These are phyloP conservation scores for Magallana gigas DNA, from an alignment of 1,140 invertebrate genomes.

Conservation along the genomic window DNA sequence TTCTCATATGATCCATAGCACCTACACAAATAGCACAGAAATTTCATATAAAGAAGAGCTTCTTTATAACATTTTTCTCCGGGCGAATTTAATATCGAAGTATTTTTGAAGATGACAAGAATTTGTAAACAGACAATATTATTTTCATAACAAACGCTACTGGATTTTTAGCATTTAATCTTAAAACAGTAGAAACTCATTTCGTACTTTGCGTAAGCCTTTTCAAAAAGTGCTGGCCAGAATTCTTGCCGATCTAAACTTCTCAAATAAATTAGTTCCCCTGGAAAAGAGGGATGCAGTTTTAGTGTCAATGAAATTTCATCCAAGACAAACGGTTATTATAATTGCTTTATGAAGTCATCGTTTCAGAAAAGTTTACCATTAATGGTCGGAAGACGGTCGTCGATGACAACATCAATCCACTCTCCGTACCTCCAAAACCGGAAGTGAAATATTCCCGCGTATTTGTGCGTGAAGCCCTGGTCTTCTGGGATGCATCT, in stretches of 20 bases:
- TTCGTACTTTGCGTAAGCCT: conserved; percentile 89
- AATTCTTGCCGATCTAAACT: conserved; percentile 82
- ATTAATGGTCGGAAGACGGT: conserved; percentile 74
- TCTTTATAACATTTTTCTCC: too few species aligned
- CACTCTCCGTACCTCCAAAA: conserved; percentile 79
- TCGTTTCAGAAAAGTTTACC: conserved; percentile 56
- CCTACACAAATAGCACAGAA: conserved; percentile 78
- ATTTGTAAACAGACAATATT: too few species aligned
- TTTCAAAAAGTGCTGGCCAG: conserved; percentile 89
- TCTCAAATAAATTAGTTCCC: conserved; percentile 56
- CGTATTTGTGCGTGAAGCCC: conserved; percentile 71
- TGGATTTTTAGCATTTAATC: too few species aligned
- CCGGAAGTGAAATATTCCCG: conserved; percentile 76
- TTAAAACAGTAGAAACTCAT: background rate
- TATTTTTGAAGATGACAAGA: too few species aligned
- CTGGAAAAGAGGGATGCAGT: conserved; percentile 36
- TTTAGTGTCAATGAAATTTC: background rate
- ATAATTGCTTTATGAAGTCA: background rate
- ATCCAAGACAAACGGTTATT: background rate
- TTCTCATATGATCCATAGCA: conserved; percentile 87
- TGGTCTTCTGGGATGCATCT: conserved; percentile 82
- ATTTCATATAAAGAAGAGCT: too few species aligned
- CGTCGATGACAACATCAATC: conserved; percentile 77
- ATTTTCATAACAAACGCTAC: too few species aligned
- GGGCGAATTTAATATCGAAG: too few species aligned